Conservation (phyloP, 2,888 invertebrate genomes). For the Heliconius hortense region DNA sequence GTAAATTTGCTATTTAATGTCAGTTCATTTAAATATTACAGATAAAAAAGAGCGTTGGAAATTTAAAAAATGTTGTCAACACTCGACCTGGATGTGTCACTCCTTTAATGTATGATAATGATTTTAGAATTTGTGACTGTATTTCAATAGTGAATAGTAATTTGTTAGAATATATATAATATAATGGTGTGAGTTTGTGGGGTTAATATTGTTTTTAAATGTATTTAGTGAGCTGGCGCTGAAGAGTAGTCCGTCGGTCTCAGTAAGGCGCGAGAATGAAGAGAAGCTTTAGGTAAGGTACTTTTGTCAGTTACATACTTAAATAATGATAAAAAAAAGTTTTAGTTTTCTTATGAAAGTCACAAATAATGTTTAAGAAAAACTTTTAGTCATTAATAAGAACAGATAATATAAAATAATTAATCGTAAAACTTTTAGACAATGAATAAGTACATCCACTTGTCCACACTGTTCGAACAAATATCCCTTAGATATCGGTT, state of each 20-base stretch:
- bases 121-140: constrained; percentile 7
- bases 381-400: too few relatives aligned
- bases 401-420: too few relatives aligned
- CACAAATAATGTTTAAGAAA: background rate
- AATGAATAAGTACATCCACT: background rate
- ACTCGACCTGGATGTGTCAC: constrained; percentile 20
- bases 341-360: background rate
- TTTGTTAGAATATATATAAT: background rate
- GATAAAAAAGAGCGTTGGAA: constrained; percentile 25
- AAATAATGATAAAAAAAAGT: background rate
- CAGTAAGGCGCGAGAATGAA: background rate
- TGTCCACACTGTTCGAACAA: background rate
- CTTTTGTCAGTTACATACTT: background rate
- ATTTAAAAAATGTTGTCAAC: constrained; percentile 27
- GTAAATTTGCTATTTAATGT: constrained; percentile 35
- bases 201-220: background rate
- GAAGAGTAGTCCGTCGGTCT: background rate
- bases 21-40: constrained; percentile 21
- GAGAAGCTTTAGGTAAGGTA: background rate
- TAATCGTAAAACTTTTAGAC: background rate
- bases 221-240: background rate
- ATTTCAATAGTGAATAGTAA: background rate
- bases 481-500: background rate
- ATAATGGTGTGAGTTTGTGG: background rate
- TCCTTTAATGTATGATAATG: constrained; percentile 18